A percentile compares a stretch with the other conserved stretches of the same genome.
Evolutionary conservation across 2,888 invertebrate genomes (phyloP).

Genomic region (Eupeodes latifasciatus): DNA sequence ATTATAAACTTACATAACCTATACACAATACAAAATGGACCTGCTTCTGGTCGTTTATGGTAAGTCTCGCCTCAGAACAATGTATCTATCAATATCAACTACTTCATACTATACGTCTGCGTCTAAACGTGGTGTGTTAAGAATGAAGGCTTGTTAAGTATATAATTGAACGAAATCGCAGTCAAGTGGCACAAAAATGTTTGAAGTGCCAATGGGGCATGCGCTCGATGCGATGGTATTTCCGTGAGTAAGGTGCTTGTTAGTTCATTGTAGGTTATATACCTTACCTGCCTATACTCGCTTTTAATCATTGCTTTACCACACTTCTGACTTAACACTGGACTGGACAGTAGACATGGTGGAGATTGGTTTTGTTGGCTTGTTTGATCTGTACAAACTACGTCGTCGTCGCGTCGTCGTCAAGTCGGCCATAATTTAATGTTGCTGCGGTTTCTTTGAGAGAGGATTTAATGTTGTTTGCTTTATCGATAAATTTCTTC

Average conservation of each 20-base stretch:
- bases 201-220: slow-evolving; percentile 53
- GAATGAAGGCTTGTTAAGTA: slow-evolving; percentile 50
- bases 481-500: slow-evolving; percentile 41
- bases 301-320: background rate
- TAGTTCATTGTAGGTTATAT: slow-evolving; percentile 21
- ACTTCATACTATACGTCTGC: background rate
- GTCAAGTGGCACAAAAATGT: slow-evolving; percentile 28
- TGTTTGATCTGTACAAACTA: slow-evolving; percentile 20
- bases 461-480: background rate
- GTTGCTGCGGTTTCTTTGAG: slow-evolving; percentile 28
- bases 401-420: too few species aligned
- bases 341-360: background rate
- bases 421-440: slow-evolving; percentile 15
- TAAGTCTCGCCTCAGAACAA: slow-evolving; percentile 44
- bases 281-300: background rate
- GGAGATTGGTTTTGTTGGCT: slow-evolving; percentile 17
- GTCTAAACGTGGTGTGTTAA: slow-evolving; percentile 19
- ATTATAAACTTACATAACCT: slow-evolving; percentile 70
- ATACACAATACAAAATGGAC: background rate
- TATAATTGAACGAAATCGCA: slow-evolving; percentile 1
- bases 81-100: too few species aligned
- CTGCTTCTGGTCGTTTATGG: background rate
- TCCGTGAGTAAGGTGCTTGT: slow-evolving; percentile 55
- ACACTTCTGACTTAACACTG: background rate
- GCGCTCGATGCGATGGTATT: slow-evolving; percentile 38